Percentiles rank a stretch among this genome's conserved stretches.
phyloP scores from a whole-genome alignment of 2,113 vertebrate genomes.

The Rhinolophus ferrumequinum region DNA sequence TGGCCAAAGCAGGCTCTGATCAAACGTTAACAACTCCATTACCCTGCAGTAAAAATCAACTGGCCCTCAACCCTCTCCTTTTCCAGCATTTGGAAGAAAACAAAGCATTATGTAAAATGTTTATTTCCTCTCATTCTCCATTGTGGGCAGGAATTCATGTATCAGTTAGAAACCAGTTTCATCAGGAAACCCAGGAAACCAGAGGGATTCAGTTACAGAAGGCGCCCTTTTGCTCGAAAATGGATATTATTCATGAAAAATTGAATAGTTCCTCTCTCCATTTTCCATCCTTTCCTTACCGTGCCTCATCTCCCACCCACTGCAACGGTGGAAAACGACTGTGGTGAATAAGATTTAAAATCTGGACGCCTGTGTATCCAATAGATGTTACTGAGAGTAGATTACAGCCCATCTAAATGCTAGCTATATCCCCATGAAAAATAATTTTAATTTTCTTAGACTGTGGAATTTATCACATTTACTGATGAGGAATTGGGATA shows the following conservation, averaged over 20 bases:
- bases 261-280: not conserved
- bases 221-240: not conserved
- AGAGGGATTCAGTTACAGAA: not conserved
- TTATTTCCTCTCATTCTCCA: not conserved
- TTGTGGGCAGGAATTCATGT: not conserved
- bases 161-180: not conserved
- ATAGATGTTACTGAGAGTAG: not conserved
- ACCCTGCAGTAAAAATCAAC: not conserved
- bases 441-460: not conserved
- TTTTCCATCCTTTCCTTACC: not conserved
- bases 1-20: not conserved
- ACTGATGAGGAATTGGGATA: not conserved
- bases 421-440: no score
- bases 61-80: not conserved
- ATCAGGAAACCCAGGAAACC: constrained; percentile 35
- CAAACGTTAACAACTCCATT: not conserved
- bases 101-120: not conserved
- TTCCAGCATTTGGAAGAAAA: not conserved
- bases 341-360: not conserved
- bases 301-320: not conserved
- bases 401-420: not conserved
- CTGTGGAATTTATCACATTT: not conserved
- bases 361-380: not conserved
- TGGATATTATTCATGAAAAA: not conserved
- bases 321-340: not conserved